Evolutionary conservation across 2,113 vertebrate species (phyloP).

Genomic region (Hyla sarda): DNA sequence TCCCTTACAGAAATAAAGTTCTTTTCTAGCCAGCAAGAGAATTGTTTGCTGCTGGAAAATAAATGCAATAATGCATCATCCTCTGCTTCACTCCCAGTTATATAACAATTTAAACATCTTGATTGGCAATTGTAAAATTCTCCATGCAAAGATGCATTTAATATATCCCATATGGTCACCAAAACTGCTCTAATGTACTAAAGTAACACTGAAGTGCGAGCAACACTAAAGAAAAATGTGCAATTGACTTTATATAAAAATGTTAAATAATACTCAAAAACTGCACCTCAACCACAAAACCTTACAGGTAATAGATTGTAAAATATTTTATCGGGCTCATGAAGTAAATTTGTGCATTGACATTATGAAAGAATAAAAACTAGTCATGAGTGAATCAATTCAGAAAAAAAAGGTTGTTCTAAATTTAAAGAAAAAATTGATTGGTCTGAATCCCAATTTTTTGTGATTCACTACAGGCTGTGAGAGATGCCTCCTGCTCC

Average conservation of each 20-base stretch:
- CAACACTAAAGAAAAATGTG: background rate
- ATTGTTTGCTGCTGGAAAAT: constrained; percentile 5
- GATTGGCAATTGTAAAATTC: constrained; percentile 10
- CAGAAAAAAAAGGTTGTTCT: too few species aligned
- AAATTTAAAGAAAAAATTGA: too few species aligned
- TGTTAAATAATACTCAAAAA: background rate
- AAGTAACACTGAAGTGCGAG: too few species aligned
- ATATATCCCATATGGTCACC: background rate
- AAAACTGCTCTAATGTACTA: background rate
- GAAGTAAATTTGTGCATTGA: too few species aligned
- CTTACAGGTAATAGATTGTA: too few species aligned
- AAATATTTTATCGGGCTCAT: too few species aligned
- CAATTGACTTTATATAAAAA: background rate
- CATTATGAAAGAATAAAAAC: too few species aligned
- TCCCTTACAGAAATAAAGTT: constrained; percentile 46
- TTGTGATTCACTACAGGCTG: too few species aligned
- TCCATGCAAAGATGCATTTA: background rate
- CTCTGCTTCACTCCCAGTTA: background rate
- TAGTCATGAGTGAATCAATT: too few species aligned
- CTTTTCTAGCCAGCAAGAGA: constrained; percentile 14
- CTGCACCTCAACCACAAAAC: too few species aligned
- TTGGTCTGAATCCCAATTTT: too few species aligned
- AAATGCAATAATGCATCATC: constrained; percentile 3
- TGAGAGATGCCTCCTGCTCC: too few species aligned
- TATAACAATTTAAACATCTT: constrained; percentile 1